Base-by-base conservation (phyloP, 2,113 vertebrate species). In the Anguilla rostrata region DNA sequence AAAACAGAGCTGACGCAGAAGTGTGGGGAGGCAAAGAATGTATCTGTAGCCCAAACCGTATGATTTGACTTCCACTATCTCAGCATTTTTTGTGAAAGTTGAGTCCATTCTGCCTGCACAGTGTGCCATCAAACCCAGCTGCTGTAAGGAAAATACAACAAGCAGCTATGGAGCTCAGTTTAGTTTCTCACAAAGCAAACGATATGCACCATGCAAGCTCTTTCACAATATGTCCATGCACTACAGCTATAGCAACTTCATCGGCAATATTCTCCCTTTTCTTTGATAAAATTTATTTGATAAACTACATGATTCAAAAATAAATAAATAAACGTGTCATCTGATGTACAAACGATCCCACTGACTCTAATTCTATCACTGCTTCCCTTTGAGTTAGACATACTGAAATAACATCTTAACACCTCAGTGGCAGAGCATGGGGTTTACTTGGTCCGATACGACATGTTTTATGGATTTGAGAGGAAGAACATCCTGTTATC, bases 291-390 rank as follows among this genome's bases (percentile, higher is more conserved):
- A 56, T 20, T 39, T 5, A 0, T 29, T 39, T 9, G 15, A 39
- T 15, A 15, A 4, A 1, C 34, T 80, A 16, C 63, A 11, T 56
- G 39, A 34, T 26, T 6, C 57, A 63, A 39, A 39, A 84, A 66
- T 49, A 84, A 63, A 34, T 34, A 84, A 57, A 60, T 26, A 71
- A 71, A 84, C 26, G 26, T 84, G 83, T 63, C 83, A 84, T 84
- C 57, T 60, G 83, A 71, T 66, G 66, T 53, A 84, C 71, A 83
- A 41, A 63, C 71, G 26, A 71, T 66, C 56, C 56, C 26, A 66
- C 40, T 84, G 49, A 84, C 39, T 71, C 34, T 39, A 66, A 63
- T 40, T 84, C 39, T 46, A 57, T 84, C 83, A 84, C 83, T 63
- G 15, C n/a, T 41, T 84, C 60, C 83, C 43, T 39, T n/a, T n/a